These are phyloP conservation scores for Periphyllus acericola DNA, from an alignment of 2,888 invertebrate genomes.

Conservation along the genomic window DNA sequence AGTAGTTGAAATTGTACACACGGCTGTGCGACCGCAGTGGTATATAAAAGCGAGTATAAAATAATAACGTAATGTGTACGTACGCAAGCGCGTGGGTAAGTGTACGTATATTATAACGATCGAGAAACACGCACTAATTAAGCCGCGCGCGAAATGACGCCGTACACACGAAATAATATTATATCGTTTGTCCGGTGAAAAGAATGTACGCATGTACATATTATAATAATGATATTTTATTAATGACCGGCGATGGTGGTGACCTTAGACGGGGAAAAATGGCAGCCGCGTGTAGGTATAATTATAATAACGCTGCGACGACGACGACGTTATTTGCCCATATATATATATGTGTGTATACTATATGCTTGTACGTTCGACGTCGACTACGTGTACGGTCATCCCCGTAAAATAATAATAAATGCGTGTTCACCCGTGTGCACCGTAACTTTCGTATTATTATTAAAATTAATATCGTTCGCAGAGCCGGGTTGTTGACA, in stretches of 20 bases:
- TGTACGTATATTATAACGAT: neutral
- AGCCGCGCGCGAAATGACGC: conserved; percentile 27
- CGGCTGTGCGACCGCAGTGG: neutral
- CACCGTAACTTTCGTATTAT: neutral
- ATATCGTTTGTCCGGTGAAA: neutral
- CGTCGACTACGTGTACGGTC: neutral
- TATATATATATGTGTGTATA: too few relatives aligned
- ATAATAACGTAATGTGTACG: conserved; percentile 1
- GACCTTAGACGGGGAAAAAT: conserved; percentile 13
- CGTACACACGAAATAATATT: neutral
- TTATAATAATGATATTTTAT: too few relatives aligned
- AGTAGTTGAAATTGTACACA: too few relatives aligned
- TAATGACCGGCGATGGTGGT: neutral
- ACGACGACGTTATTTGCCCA: neutral
- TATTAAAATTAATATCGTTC: neutral
- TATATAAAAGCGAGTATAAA: neutral
- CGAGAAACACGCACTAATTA: conserved; percentile 53
- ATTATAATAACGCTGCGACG: neutral
- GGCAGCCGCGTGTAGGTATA: neutral
- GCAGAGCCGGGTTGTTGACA: neutral
- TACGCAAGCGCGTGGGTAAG: neutral
- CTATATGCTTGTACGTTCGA: too few relatives aligned
- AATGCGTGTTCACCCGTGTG: too few relatives aligned
- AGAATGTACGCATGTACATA: too few relatives aligned
- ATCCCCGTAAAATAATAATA: too few relatives aligned